Evolutionary conservation across 2,797 vertebrate genomes (phyloP), one percentile per base, ranked within the genome.

Genomic region (Falco naumanni): DNA sequence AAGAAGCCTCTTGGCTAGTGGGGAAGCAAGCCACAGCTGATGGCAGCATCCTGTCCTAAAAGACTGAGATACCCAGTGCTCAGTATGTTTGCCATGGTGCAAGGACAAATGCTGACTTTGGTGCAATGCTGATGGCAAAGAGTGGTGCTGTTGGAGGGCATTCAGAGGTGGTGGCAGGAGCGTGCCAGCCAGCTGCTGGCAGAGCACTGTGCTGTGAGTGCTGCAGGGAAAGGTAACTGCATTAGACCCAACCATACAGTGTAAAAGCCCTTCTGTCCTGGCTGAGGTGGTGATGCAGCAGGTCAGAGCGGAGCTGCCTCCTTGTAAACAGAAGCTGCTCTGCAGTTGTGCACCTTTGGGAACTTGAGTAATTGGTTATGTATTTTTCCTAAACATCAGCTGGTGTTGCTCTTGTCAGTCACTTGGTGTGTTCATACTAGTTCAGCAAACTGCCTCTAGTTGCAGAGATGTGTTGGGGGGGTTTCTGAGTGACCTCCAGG

Each of bases 101-200:
- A 84, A 86, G 84, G 96, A 97, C 96, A 95, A 75, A 71, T 72
- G 90, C 50, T 97, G 96, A 78, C 95, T 96, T 74, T 4, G 47
- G 41, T 61, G 82, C 60, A 61, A 43, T 51, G 71, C 75, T 43
- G 53, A 10, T 51, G 39, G 69, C 87, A 86, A 51, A 53, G 33
- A 20, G 61, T 8, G 41, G 47, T 1, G 1, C 74, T 79, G 33
- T 18, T 60, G 69, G 81, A 93, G 56, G 48, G 26, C 15, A 4
- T 15, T 43, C 39, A 34, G 63, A 63, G 85, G 20, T 10, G 25
- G 16, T 19, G 19, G 45, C 47, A 64, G 70, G 8, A 61, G 56
- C 0, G 2, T 89, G 80, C 54, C 82, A 83, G 82, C 59, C 82
- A 45, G 78, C 83, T 65, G 76, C 56, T 28, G 33, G 71, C 13